phyloP scores from a whole-genome alignment of 1,140 invertebrate species.

The Papilio dardanus region DNA sequence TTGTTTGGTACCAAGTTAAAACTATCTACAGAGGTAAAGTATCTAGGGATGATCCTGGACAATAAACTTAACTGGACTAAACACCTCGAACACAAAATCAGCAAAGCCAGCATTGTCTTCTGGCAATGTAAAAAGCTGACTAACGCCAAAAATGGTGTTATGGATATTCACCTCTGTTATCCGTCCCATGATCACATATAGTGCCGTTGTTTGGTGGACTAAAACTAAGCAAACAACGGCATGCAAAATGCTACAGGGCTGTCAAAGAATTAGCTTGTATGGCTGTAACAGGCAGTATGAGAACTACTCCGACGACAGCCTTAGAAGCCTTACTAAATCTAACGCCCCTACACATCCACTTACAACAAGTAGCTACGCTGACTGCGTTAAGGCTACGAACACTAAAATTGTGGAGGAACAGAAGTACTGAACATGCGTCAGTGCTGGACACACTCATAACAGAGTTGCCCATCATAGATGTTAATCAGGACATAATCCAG shows the following conservation, averaged over 20 bases:
- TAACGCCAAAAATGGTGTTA: not conserved
- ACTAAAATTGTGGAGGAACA: not conserved
- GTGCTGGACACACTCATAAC: not conserved
- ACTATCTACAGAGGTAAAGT: no score
- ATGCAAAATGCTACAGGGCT: not conserved
- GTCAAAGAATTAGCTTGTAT: constrained; percentile 30
- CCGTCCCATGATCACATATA: constrained; percentile 33
- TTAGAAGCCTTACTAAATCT: constrained; percentile 23
- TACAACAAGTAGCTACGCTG: not conserved
- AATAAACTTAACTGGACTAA: not conserved
- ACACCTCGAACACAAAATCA: not conserved
- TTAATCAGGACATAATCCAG: not conserved
- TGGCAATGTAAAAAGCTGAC: not conserved
- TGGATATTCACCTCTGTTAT: constrained; percentile 32
- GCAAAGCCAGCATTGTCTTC: not conserved
- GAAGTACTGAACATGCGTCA: not conserved
- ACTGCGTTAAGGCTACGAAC: not conserved
- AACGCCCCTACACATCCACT: constrained; percentile 6
- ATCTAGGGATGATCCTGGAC: not conserved
- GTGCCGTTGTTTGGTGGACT: constrained; percentile 31
- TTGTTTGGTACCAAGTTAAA: no score
- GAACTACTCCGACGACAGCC: constrained; percentile 35
- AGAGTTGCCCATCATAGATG: not conserved
- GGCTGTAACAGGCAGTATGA: constrained; percentile 24
- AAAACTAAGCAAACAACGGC: not conserved